Evolutionary conservation across 2,113 vertebrate species (phyloP), one percentile per base, ranked within the genome.

Genomic region (Hyaena hyaena): DNA sequence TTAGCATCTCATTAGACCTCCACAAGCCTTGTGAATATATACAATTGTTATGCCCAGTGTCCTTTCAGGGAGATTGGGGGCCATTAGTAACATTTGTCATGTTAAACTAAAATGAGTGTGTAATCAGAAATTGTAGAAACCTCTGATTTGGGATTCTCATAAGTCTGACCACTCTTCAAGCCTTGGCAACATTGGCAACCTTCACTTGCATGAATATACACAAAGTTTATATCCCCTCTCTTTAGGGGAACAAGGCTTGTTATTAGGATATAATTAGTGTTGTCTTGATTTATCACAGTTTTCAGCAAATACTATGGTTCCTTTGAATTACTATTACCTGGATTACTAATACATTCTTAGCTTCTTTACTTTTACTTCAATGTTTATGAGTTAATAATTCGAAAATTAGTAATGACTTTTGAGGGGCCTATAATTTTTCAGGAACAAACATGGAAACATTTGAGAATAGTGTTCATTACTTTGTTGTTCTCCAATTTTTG

Each of bases 101-200:
- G 93, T 31, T 96, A 80, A 97, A 82, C 71, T 85, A 88, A 96
- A 97, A 86, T 77, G 88, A 90, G 19, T n/a, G 0, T 94, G 65
- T 68, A 83, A 89, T 39, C 71, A 89, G 53, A 84, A 93, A 77
- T 92, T 77, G 63, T 14, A 61, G 53, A 93, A 82, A 16, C 31
- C 8, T 90, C 31, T 91, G 86, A 77, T 90, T 79, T 68, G 76
- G 17, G 31, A 71, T 66, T 79, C 55, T 66, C 17, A 17, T 31
- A 85, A 66, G 39, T 7, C 53, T 79, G 61, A 31, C 10, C 0
- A 65, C 43, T 82, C 4, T n/a, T 91, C 11, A 31, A 77, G 16
- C 33, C 2, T 65, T 68, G n/a, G 15, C 7, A 88, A 90, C 33
- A 81, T 3, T 31, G 33, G 24, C 43, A 90, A 71, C 21, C 4